Base-by-base conservation (phyloP, 2,888 invertebrate genomes). In the Tetragonisca angustula region DNA sequence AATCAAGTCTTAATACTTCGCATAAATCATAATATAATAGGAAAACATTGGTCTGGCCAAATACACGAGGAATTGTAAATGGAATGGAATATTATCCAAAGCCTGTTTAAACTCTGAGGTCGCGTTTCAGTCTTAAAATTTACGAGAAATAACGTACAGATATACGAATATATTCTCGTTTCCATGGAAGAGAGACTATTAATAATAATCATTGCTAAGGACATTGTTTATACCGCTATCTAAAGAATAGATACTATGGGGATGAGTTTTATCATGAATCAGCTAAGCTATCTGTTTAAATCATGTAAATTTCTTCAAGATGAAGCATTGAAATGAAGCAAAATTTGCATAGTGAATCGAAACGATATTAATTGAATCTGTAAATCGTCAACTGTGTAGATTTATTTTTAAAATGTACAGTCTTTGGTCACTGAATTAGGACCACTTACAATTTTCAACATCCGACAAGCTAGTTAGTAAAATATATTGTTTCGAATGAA, bases 151-250 rank as follows among this genome's bases (percentile, higher is more conserved):
- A 67, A 43, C 9, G 4, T 1, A 6, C 19, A 49, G 49, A 21
- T 50, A 27, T 0, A 21, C 2, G 19, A 27, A 17, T 27, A 2
- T 61, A 32, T 36, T 2, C 61, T 32, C 21, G 68, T 32, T 71
- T 69, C 62, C 49, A 69, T 69, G 52, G 65, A 80, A 75, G 75
- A 69, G 67, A 59, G 24, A 27, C 32, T 62, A 62, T 76, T 68
- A 76, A 82, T 86, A 73, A 43, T 69, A n/a, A 75, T 81, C 65
- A 50, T 52, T 50, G 52, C 56, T 56, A 24, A 27, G 49, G 50
- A 71, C 54, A 69, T 75, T 71, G 61, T 77, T 84, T 75, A 83
- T 83, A 59, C 68, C 27, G 24, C 24, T 19, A 9, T 50, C 61
- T 79, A 54, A 83, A 80, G 27, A 76, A 83, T 79, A 52, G 24